phyloP scores from a whole-genome alignment of 2,113 vertebrate genomes.

The Dromiciops gliroides region DNA sequence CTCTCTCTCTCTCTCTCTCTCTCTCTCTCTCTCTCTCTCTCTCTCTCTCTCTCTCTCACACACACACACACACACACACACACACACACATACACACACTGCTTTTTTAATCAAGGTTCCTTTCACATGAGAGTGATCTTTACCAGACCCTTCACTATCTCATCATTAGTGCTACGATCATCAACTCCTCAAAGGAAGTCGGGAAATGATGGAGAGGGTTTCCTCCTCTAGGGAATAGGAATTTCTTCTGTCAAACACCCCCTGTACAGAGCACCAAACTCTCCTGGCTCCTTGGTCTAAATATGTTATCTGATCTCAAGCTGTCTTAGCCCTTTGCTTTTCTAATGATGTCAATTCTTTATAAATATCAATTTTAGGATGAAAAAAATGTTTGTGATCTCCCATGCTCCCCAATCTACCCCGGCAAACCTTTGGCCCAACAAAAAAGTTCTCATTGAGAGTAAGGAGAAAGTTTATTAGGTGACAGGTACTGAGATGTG shows the following conservation, averaged over 20 bases:
- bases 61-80: background rate
- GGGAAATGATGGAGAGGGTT: background rate
- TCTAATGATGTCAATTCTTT: background rate
- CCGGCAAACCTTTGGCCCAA: background rate
- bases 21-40: background rate
- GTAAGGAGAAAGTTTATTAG: background rate
- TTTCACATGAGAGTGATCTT: slow-evolving; percentile 30
- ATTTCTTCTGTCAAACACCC: background rate
- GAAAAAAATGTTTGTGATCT: background rate
- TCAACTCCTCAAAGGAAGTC: slow-evolving; percentile 35
- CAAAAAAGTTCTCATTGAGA: slow-evolving; percentile 14
- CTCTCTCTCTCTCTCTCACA: background rate
- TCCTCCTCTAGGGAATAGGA: background rate
- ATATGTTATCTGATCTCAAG: background rate
- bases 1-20: no score
- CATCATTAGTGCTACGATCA: background rate
- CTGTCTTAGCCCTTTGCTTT: background rate
- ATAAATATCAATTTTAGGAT: background rate
- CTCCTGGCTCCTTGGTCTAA: background rate
- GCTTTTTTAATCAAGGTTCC: slow-evolving; percentile 31
- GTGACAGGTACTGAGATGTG: background rate
- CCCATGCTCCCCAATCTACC: background rate
- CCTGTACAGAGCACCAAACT: background rate
- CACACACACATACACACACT: background rate
- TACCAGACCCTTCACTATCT: background rate